These are phyloP conservation scores for Oopsacas minuta DNA, from an alignment of 37 sponge, comb jelly and placozoan genomes.

Conservation along the genomic window DNA sequence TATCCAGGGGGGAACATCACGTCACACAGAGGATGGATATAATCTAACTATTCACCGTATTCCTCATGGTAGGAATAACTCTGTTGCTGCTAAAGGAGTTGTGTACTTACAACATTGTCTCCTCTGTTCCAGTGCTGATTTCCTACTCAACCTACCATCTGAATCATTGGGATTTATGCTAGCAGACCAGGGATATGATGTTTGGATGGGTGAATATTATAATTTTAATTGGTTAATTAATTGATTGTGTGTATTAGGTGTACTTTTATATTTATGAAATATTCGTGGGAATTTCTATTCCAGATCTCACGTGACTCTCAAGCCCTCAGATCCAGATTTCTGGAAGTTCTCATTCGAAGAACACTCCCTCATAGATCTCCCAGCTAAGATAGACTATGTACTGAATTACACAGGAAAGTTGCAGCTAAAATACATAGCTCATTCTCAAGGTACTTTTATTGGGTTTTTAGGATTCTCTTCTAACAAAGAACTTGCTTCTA, in stretches of 20 bases:
- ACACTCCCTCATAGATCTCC: conserved; percentile 59
- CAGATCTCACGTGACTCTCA: conserved; percentile 52
- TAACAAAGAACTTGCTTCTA: conserved; percentile 35
- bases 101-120: conserved; percentile 84
- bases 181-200: conserved; percentile 91
- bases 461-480: conserved; percentile 65
- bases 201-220: conserved; percentile 70
- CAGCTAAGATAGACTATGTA: conserved; percentile 65
- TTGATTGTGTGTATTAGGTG: too few relatives aligned
- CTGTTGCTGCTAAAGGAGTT: conserved; percentile 25
- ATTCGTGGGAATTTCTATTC: conserved; percentile 92
- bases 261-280: conserved; percentile 24
- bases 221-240: too few relatives aligned
- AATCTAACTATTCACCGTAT: conserved; percentile 37
- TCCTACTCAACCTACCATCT: conserved; percentile 63
- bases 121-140: conserved; percentile 66
- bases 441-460: conserved; percentile 70
- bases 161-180: conserved; percentile 71
- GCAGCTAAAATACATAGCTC: conserved; percentile 62
- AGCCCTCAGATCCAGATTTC: conserved; percentile 47
- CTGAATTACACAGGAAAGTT: conserved; percentile 33
- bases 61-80: conserved; percentile 25
- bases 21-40: conserved; percentile 31
- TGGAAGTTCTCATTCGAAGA: conserved; percentile 90
- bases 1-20: conserved; percentile 33